These are phyloP conservation scores for Platanista minor DNA, from an alignment of 2,113 vertebrate species.

Conservation along the genomic window DNA sequence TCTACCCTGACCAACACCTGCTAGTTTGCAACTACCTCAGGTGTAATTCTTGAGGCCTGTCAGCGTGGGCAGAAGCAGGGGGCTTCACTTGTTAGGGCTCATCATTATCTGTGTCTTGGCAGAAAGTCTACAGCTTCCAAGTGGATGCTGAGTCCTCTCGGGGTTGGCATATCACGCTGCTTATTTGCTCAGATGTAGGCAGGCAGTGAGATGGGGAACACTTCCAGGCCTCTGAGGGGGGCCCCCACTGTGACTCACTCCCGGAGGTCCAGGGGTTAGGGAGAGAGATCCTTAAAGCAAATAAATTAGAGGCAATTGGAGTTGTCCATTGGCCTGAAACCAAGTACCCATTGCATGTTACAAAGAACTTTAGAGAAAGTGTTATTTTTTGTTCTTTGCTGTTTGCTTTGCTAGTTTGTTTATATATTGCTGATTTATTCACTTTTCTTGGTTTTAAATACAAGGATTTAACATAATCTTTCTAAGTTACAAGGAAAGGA, in stretches of 20 bases:
- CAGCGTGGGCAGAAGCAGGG: neutral
- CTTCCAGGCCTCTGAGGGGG: neutral
- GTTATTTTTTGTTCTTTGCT: neutral
- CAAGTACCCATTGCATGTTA: rapidly evolving
- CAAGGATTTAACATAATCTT: neutral
- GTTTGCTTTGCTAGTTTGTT: neutral
- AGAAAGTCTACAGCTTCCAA: neutral
- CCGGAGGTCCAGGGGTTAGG: neutral
- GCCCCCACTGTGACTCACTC: rapidly evolving
- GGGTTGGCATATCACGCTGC: rapidly evolving
- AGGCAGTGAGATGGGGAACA: neutral
- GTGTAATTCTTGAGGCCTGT: neutral
- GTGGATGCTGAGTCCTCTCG: rapidly evolving
- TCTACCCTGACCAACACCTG: neutral
- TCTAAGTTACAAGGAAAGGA: neutral
- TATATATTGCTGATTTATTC: neutral
- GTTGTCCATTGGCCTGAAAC: rapidly evolving
- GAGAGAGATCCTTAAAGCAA: neutral
- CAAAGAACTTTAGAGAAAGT: neutral
- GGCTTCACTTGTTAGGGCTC: neutral
- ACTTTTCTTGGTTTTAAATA: neutral
- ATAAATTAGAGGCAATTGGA: rapidly evolving
- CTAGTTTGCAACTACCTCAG: neutral
- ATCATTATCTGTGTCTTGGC: rapidly evolving
- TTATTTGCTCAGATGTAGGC: neutral